Evolutionary conservation across 2,888 invertebrate species (phyloP), one percentile per base, ranked within the genome.

Genomic region (Drosophila flavopinicola): DNA sequence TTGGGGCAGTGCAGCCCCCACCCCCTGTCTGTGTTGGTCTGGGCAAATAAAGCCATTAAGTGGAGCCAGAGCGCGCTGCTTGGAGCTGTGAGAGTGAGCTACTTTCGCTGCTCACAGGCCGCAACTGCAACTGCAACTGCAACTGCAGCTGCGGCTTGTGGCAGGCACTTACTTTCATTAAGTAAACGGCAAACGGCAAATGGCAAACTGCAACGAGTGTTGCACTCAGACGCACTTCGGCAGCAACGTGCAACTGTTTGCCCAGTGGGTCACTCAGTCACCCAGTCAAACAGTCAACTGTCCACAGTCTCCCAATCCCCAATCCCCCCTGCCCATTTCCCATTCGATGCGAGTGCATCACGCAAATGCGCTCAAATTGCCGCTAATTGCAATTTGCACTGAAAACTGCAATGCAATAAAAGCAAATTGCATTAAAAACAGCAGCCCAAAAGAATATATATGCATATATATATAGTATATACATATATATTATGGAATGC

Each of bases 21-120:
- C 0, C 24, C 15, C 2, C 10, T 6, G 6, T 1, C 3, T 10
- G 44, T 30, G 35, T 3, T 23, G n/a, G 58, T 48, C 57, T 44
- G 32, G 13, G 69, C 78, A 80, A 85, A 80, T 85, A 78, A 66
- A 82, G 83, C 79, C 76, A 80, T 80, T 82, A 83, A 80, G 75
- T 82, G 66, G 54, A 60, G 47, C 30, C 38, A 27, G 13, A 11
- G 24, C 9, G 6, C 15, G 27, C n/a, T n/a, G n/a, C n/a, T n/a
- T n/a, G n/a, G n/a, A n/a, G 41, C 56, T 76, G 61, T 75, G 79
- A 78, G 79, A 79, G 78, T 75, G 85, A 63, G 68, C 82, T 69
- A 80, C 79, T 80, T 85, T 80, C 83, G 83, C 72, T 72, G 78
- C 75, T 82, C 85, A 66, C 83, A 76, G 61, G 65, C 66, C 15